phyloP scores from a whole-genome alignment of 2,797 vertebrate genomes.

The Lerista edwardsae region DNA sequence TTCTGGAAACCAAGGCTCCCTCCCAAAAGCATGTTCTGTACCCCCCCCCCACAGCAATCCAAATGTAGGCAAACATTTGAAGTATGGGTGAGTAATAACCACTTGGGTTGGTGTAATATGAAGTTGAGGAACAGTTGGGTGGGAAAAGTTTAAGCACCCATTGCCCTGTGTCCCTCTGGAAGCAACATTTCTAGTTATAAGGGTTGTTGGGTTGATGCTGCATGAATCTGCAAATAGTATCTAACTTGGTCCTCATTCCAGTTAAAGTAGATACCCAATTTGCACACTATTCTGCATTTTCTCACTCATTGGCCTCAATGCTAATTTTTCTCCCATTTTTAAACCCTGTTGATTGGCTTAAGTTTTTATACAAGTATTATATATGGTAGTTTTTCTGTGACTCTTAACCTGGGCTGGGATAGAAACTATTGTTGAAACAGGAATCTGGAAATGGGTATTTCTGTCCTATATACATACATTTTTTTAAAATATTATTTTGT shows the following conservation, averaged over 20 bases:
- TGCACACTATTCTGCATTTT: neutral
- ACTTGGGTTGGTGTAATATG: neutral
- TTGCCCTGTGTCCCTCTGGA: neutral
- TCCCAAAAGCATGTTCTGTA: too few relatives aligned
- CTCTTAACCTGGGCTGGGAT: neutral
- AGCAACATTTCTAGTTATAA: neutral
- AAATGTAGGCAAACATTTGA: neutral
- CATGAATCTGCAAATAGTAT: neutral
- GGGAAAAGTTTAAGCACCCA: neutral
- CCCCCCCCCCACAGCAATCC: neutral
- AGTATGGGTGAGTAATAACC: neutral
- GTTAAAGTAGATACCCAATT: neutral
- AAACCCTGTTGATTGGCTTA: neutral
- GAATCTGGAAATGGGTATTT: neutral
- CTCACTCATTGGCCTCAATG: neutral
- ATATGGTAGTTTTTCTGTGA: neutral
- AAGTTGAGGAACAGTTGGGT: neutral
- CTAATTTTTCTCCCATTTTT: neutral
- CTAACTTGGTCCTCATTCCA: neutral
- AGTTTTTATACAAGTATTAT: neutral
- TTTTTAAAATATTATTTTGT: neutral
- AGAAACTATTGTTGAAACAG: neutral
- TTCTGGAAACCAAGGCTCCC: neutral
- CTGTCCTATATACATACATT: neutral
- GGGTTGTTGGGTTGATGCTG: neutral